Evolutionary conservation across 1,140 invertebrate species (phyloP).

Genomic region (Conus betulinus): DNA sequence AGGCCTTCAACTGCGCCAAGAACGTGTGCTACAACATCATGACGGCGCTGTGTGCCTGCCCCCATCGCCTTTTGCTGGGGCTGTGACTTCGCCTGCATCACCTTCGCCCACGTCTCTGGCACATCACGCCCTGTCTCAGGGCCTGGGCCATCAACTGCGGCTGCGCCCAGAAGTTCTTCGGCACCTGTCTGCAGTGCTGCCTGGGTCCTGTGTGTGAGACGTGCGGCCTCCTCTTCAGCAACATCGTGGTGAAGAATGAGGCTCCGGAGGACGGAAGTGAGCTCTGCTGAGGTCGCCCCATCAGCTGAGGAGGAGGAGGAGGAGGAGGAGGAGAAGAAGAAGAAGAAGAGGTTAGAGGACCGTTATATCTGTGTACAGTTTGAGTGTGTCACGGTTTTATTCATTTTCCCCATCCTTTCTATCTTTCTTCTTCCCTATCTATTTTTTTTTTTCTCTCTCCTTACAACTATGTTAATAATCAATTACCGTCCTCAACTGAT

Average conservation of each 20-base stretch:
- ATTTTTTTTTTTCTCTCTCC: too few species aligned
- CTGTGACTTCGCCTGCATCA: constrained; percentile 84
- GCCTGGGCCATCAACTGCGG: constrained; percentile 79
- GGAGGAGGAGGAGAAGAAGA: too few species aligned
- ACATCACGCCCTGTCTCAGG: constrained; percentile 66
- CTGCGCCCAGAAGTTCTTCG: constrained; percentile 79
- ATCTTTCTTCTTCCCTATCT: too few species aligned
- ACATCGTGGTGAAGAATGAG: constrained; percentile 77
- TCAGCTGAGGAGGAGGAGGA: too few species aligned
- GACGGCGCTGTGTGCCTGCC: constrained; percentile 82
- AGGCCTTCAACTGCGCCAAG: constrained; percentile 82
- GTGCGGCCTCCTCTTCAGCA: constrained; percentile 81
- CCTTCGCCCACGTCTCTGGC: constrained; percentile 79
- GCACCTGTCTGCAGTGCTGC: constrained; percentile 79
- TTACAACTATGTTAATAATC: too few species aligned
- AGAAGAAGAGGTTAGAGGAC: too few species aligned
- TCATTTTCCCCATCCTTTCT: too few species aligned
- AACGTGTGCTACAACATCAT: constrained; percentile 84
- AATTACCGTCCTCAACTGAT: too few species aligned
- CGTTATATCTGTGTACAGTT: too few species aligned
- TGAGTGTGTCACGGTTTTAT: too few species aligned
- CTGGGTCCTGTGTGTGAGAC: constrained; percentile 81
- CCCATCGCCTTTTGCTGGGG: constrained; percentile 82
- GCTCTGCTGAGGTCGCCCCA: too few species aligned
- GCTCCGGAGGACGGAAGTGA: neutral